A percentile compares a stretch with the other conserved stretches of the same genome.
phyloP scores from a whole-genome alignment of 1,140 invertebrate genomes.

The Drosophila trapezifrons region DNA sequence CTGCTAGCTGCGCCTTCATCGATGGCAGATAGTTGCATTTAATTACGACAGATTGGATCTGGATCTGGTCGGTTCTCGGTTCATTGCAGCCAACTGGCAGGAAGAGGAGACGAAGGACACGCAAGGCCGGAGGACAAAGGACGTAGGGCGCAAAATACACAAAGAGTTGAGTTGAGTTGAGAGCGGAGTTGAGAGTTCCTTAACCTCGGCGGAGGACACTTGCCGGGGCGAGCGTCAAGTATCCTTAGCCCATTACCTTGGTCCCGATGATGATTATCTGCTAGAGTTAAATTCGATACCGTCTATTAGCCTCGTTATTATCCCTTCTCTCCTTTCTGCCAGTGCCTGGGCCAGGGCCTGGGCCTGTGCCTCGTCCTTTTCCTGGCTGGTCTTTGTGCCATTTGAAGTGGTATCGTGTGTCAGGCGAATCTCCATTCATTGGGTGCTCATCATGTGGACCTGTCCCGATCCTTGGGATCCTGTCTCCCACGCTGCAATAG shows the following conservation, averaged over 20 bases:
- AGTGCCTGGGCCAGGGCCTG: no score
- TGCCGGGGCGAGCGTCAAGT: conserved; percentile 70
- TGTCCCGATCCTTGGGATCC: conserved; percentile 5
- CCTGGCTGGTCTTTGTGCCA: conserved; percentile 22
- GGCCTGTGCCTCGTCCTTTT: no score
- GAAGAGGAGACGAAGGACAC: conserved; percentile 32
- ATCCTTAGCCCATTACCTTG: conserved; percentile 71
- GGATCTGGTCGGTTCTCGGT: conserved; percentile 47
- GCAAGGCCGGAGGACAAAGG: conserved; percentile 35
- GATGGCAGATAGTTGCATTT: conserved; percentile 67
- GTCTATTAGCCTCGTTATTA: conserved; percentile 84
- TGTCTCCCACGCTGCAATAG: conserved; percentile 68
- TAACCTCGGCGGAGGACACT: conserved; percentile 63
- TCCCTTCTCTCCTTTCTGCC: conserved; percentile 52
- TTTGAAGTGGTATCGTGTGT: conserved; percentile 82
- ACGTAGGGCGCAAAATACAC: conserved; percentile 27
- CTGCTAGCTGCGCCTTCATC: conserved; percentile 38
- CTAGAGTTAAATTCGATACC: conserved; percentile 83
- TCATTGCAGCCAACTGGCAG: conserved; percentile 64
- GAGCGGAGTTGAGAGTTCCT: conserved; percentile 40
- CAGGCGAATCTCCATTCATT: conserved; percentile 53
- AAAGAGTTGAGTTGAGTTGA: conserved; percentile 36
- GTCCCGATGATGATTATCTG: conserved; percentile 77
- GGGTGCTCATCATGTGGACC: conserved; percentile 50
- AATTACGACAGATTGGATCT: conserved; percentile 66